Percentiles rank a stretch among this genome's conserved stretches.
phyloP scores from a whole-genome alignment of 2,888 invertebrate species.

The Ryuthela nishihirai region DNA sequence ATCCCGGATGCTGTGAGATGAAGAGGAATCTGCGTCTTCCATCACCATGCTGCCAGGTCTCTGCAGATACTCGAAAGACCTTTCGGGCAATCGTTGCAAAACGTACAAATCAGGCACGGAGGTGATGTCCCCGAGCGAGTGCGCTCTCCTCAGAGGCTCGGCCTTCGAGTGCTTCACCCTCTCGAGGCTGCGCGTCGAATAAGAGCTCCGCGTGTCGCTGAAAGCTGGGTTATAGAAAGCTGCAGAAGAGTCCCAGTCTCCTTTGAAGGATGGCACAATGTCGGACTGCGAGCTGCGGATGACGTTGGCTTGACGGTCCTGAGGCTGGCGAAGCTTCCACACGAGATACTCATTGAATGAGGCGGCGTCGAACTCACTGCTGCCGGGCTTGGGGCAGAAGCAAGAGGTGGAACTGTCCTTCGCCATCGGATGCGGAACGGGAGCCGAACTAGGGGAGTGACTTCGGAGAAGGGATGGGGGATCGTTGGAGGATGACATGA shows the following conservation, averaged over 20 bases:
- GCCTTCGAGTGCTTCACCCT: not conserved
- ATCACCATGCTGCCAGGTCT: constrained; percentile 18
- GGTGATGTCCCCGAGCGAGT: constrained; percentile 1
- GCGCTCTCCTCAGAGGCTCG: not conserved
- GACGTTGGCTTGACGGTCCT: not conserved
- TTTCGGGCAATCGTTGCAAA: constrained; percentile 1
- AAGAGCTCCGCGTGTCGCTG: not conserved
- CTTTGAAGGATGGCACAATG: not conserved
- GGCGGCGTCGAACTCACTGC: constrained; percentile 2
- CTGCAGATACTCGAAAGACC: constrained; percentile 25
- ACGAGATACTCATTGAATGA: constrained; percentile 1
- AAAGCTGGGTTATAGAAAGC: not conserved
- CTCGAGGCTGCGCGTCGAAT: constrained; percentile 1
- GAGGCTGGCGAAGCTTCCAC: not conserved
- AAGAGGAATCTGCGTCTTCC: constrained; percentile 4
- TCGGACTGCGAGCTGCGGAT: not conserved
- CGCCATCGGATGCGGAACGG: not conserved
- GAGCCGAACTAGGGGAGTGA: not conserved
- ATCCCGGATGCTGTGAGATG: constrained; percentile 19
- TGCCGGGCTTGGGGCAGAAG: not conserved
- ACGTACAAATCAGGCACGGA: constrained; percentile 3
- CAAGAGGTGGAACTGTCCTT: not conserved
- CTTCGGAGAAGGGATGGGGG: not conserved
- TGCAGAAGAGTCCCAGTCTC: not conserved
- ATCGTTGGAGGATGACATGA: not conserved